Conservation (phyloP, 2,113 vertebrate species). For the Urocolius indicus region DNA sequence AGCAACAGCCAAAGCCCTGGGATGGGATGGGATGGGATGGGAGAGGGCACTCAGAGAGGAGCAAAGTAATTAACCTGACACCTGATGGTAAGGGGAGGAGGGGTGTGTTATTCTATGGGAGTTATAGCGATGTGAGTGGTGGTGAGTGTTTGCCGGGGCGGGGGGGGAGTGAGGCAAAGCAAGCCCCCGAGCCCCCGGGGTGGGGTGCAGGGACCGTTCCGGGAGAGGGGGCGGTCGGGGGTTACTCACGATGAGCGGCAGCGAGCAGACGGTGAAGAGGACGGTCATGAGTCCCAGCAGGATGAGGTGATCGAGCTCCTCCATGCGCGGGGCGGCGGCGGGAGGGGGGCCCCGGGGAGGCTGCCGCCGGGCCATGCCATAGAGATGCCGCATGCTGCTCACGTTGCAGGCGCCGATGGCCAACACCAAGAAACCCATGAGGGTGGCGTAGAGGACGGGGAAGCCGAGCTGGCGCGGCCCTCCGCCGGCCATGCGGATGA, state of each 20-base stretch:
- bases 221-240: rapidly evolving
- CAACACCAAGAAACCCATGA: constrained; percentile 76
- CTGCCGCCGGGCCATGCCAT: constrained; percentile 72
- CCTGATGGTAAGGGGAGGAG: too few species aligned
- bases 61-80: too few species aligned
- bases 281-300: constrained; percentile 81
- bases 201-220: rapidly evolving
- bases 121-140: too few species aligned
- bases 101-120: too few species aligned
- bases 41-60: too few species aligned
- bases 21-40: too few species aligned
- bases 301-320: constrained; percentile 80
- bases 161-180: background rate
- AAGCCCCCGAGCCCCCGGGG: rapidly evolving
- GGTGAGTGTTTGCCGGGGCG: background rate
- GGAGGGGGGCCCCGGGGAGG: background rate
- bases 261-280: constrained; percentile 80
- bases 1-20: too few species aligned
- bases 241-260: constrained; percentile 81
- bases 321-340: constrained; percentile 31
- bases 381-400: constrained; percentile 79
- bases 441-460: constrained; percentile 79
- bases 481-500: constrained; percentile 72
- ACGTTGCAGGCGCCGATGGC: constrained; percentile 79
- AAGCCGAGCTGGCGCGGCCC: background rate